These are phyloP conservation scores for Stigmatopora nigra DNA, from an alignment of 2,113 vertebrate species.

Conservation along the genomic window DNA sequence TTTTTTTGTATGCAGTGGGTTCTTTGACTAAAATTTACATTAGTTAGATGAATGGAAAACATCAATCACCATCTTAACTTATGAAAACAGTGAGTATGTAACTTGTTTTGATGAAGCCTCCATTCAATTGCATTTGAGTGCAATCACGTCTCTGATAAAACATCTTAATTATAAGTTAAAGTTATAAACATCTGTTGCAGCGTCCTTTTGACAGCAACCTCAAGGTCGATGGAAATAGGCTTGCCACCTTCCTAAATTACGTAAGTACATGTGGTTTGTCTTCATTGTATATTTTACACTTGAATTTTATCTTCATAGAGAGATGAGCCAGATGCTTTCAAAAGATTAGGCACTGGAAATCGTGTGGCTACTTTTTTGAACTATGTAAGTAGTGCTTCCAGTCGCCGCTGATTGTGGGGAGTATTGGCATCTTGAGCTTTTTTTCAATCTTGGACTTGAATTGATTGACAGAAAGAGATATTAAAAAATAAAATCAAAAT, in stretches of 20 bases:
- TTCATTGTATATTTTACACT: slow-evolving; percentile 69
- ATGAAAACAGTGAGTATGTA: background rate
- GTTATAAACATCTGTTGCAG: slow-evolving; percentile 92
- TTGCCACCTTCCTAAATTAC: slow-evolving; percentile 99
- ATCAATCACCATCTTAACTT: background rate
- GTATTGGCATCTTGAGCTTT: slow-evolving; percentile 13
- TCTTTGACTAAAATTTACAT: too few species aligned
- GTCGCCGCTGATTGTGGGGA: slow-evolving; percentile 26
- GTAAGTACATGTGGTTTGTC: slow-evolving; percentile 80
- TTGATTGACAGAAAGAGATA: slow-evolving; percentile 50
- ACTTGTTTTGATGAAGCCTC: background rate
- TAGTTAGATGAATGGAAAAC: too few species aligned
- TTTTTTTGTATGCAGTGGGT: too few species aligned
- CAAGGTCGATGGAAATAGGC: slow-evolving; percentile 96
- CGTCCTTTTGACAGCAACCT: slow-evolving; percentile 95
- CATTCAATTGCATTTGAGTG: background rate
- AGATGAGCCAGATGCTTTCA: slow-evolving; percentile 98
- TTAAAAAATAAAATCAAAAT: background rate
- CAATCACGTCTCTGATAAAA: slow-evolving; percentile 7
- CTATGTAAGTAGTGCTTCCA: slow-evolving; percentile 86
- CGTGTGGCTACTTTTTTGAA: slow-evolving; percentile 98
- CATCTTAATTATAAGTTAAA: slow-evolving; percentile 66
- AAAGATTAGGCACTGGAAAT: slow-evolving; percentile 99
- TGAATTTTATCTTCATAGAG: slow-evolving; percentile 95
- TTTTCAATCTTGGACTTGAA: slow-evolving; percentile 56